Percentiles rank a stretch among this genome's conserved stretches.
Evolutionary conservation across 2,888 invertebrate genomes (phyloP).

Genomic region (Hydrotaea cyrtoneurina): DNA sequence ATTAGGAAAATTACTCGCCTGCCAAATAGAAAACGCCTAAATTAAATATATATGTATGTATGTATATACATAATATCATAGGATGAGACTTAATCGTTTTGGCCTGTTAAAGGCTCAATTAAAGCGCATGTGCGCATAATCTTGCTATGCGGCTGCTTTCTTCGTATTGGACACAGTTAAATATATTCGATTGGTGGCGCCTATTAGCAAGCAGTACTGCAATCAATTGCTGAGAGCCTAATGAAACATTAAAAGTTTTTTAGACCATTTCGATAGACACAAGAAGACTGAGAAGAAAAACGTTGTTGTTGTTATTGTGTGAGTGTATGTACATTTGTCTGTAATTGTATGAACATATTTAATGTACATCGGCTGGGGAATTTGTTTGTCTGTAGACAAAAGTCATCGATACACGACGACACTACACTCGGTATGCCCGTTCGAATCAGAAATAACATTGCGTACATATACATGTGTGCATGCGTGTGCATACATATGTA

Average conservation of each 20-base stretch:
- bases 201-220: constrained; percentile 43
- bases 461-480: constrained; percentile 25
- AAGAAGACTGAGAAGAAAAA: not conserved
- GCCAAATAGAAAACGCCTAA: no score
- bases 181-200: constrained; percentile 44
- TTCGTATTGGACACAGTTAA: not conserved
- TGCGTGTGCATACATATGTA: constrained; percentile 9
- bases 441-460: constrained; percentile 7
- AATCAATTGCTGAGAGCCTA: constrained; percentile 40
- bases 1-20: no score
- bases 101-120: not conserved
- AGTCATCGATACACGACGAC: constrained; percentile 47
- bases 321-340: not conserved
- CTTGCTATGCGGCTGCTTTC: not conserved
- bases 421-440: constrained; percentile 18
- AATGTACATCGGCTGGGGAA: not conserved
- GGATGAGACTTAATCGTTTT: no score
- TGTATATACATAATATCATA: no score
- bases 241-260: not conserved
- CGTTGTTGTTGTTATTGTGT: no score
- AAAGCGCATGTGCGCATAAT: constrained; percentile 54
- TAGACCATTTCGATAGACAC: not conserved
- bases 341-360: not conserved
- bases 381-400: constrained; percentile 39
- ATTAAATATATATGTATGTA: no score